Percentiles rank a stretch among this genome's conserved stretches.
phyloP scores from a whole-genome alignment of 2,113 vertebrate species.

The Sylvietta virens region DNA sequence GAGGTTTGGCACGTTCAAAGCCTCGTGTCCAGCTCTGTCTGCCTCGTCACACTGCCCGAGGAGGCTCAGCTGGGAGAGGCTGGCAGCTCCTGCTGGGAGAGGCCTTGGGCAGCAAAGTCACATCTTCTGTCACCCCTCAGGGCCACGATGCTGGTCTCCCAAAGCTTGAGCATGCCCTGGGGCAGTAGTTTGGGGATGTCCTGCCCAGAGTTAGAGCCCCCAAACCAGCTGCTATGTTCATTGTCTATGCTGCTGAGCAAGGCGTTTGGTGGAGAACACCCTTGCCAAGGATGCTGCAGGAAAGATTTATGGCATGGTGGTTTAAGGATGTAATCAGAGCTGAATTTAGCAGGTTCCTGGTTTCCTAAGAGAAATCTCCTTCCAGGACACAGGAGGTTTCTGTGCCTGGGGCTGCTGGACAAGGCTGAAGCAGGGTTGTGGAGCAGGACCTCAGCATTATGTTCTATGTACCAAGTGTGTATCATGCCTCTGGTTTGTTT shows the following conservation, averaged over 20 bases:
- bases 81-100: background rate
- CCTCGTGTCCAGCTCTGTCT: background rate
- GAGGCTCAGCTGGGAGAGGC: background rate
- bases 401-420: background rate
- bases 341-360: background rate
- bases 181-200: background rate
- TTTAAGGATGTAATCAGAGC: background rate
- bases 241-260: background rate
- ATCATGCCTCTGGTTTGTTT: background rate
- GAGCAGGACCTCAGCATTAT: background rate
- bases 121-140: background rate
- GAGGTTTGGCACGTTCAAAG: background rate
- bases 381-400: background rate
- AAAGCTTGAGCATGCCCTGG: rapidly evolving
- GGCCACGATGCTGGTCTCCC: background rate
- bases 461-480: background rate
- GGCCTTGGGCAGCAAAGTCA: background rate
- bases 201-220: background rate
- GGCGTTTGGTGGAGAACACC: background rate
- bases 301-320: background rate
- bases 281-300: background rate
- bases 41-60: rapidly evolving
- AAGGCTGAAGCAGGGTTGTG: background rate
- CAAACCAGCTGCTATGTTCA: background rate
- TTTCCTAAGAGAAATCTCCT: background rate